Base-by-base conservation (phyloP, 2,888 invertebrate species). In the Drosophila paramelanica region DNA sequence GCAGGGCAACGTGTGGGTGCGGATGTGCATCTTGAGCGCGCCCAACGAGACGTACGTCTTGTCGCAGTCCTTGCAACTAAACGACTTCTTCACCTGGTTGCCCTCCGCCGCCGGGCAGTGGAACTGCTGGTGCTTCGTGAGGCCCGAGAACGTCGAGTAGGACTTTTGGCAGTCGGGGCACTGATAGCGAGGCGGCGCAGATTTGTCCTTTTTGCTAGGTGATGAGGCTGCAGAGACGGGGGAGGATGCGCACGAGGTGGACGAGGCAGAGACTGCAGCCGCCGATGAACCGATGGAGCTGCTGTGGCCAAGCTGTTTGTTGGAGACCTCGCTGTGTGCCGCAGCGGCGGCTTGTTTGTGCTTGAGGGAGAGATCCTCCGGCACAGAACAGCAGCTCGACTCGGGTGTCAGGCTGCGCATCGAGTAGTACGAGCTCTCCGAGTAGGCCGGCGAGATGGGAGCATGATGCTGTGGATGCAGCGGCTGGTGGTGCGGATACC, bases 21-120 rank as follows among this genome's bases (percentile, higher is more conserved):
- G 95, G 87, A 99, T 99, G 93, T 99, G 99, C 99, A 99, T 99
- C 93, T 99, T 99, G 13, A 99, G 94, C 0, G 99, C 99, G 5
- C 99, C 99, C 74, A 99, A 93, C 0, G 98, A 98, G 10, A 97
- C 97, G 93, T 99, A 99, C 23, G 97, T 96, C 93, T 99, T 99
- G 77, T 98, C 97, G 93, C 99, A 99, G 92, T 96, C 97, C 92
- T 98, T 98, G 94, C 99, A 99, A 91, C 96, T 96, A 93, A 98
- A 98, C 31, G 97, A 96, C 92, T 98, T 98, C 92, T 98, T 96
- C 49, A 97, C 96, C 51, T 96, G 95, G 74, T 96, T 96, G 7
- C 96, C 96, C 83, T 96, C 95, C 59, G 96, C 95, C 1, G 97
- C 97, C 0, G 97, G 96, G 91, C 98, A 99, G 90, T 99, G 99